These are phyloP conservation scores for Periophthalmus modestus DNA, from an alignment of 2,113 vertebrate species.

Conservation along the genomic window DNA sequence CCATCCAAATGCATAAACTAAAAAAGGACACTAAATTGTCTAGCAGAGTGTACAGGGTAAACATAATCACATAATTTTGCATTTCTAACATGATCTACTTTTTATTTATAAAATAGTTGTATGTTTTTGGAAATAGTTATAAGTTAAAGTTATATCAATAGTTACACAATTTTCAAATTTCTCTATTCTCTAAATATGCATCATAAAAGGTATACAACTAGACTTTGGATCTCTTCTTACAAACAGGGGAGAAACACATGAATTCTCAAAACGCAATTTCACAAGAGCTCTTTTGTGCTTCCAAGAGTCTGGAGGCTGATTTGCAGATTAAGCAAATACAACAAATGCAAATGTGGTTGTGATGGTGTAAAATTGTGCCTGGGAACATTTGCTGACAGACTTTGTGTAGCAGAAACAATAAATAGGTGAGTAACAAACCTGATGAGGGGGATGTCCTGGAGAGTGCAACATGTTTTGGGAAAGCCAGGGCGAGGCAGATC, in stretches of 20 bases:
- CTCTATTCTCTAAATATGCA: background rate
- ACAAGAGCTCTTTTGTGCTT: slow-evolving; percentile 39
- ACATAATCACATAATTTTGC: too few relatives aligned
- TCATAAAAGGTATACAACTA: background rate
- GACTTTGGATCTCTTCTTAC: background rate
- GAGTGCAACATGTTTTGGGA: slow-evolving; percentile 90
- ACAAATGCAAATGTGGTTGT: slow-evolving; percentile 33
- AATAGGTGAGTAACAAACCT: slow-evolving; percentile 72
- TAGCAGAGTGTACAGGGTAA: too few relatives aligned
- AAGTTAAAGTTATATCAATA: background rate
- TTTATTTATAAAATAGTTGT: too few relatives aligned
- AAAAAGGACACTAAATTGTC: too few relatives aligned
- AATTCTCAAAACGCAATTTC: slow-evolving; percentile 20
- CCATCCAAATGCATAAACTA: too few relatives aligned
- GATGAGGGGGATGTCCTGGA: slow-evolving; percentile 90
- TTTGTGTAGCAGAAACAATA: slow-evolving; percentile 31
- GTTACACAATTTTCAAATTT: too few relatives aligned
- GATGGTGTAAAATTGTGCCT: slow-evolving; percentile 41
- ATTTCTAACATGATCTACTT: too few relatives aligned
- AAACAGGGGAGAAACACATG: background rate
- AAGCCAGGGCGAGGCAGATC: slow-evolving; percentile 84
- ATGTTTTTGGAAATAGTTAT: too few relatives aligned
- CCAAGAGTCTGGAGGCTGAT: slow-evolving; percentile 21
- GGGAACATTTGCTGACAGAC: slow-evolving; percentile 21
- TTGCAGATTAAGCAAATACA: slow-evolving; percentile 35